Base-by-base conservation (phyloP, 2,113 vertebrate genomes). In the Platysteira castanea region DNA sequence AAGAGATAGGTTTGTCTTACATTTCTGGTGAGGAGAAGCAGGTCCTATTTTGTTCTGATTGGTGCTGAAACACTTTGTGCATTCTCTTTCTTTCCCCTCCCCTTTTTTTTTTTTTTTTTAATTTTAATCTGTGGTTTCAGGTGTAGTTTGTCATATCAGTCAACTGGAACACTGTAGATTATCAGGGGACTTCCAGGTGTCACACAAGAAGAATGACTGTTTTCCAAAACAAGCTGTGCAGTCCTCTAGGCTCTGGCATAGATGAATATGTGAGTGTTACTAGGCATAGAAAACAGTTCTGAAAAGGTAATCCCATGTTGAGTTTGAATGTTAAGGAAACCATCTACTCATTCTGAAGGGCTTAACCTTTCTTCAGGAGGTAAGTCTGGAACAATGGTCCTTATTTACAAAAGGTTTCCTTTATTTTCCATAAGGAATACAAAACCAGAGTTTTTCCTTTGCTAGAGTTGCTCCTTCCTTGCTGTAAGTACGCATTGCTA, bases 191-290 rank as follows among this genome's bases (percentile, higher is more conserved):
- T 84, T 87, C 53, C 53, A 87, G 78, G 80, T 93, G 83, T 95
- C 92, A 95, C 69, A 80, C 64, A 93, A 95, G 85, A 97, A 95
- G 81, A 93, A 97, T 91, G 73, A 95, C 76, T 96, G 87, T 96
- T 96, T 90, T 94, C 89, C 82, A 93, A 93, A 94, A 95, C 83
- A 96, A 97, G 91, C 90, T 94, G 81, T 92, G 88, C 78, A 96
- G 89, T 95, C 91, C 77, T 50, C 46, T 87, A 87, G 76, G 71
- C 75, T 96, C 71, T 90, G 88, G 83, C 89, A 70, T 79, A 85
- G 90, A 89, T 94, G 73, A 88, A 91, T 90, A 89, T 86, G n/a
- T 57, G 84, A 79, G 44, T 67, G 65, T 96, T 93, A 79, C 53
- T 89, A 94, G 76, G 79, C 41, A 71, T 61, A 87, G 85, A 87